Percentiles rank a stretch among this genome's conserved stretches.
Conservation (phyloP, 2,113 vertebrate species). For the Labeo catla region DNA sequence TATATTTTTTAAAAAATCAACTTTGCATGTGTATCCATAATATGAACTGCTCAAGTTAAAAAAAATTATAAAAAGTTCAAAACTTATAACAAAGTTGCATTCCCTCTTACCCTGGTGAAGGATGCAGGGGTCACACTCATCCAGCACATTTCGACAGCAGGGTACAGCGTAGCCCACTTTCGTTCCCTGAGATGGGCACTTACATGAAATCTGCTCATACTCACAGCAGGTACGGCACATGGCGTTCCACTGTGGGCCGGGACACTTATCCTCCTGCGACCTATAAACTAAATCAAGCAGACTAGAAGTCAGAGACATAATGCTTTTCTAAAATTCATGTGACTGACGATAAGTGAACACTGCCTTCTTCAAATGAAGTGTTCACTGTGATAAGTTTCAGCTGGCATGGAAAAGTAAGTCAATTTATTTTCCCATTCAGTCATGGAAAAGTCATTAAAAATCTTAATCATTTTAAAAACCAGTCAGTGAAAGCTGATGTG, state of each 20-base stretch:
- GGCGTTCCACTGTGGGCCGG: conserved; percentile 86
- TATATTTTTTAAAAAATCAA: background rate
- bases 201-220: conserved; percentile 86
- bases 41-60: conserved; percentile 1
- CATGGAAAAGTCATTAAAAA: background rate
- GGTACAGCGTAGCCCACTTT: conserved; percentile 90
- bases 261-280: conserved; percentile 83
- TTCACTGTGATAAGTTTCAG: background rate
- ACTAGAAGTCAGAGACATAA: background rate
- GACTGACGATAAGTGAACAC: background rate
- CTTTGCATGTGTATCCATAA: background rate
- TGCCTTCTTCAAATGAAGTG: background rate
- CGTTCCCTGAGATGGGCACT: conserved; percentile 83
- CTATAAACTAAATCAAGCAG: conserved; percentile 72
- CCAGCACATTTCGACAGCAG: conserved; percentile 89
- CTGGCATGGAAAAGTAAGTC: background rate
- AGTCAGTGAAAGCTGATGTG: background rate
- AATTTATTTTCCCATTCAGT: background rate
- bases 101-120: conserved; percentile 84
- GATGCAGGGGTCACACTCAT: conserved; percentile 91
- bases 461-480: too few relatives aligned
- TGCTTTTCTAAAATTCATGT: background rate
- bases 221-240: conserved; percentile 94
- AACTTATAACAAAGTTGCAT: background rate
- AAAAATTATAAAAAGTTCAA: background rate